Percentiles rank a stretch among this genome's conserved stretches.
These are phyloP conservation scores for Coturnix japonica DNA, from an alignment of 2,113 vertebrate species.

Conservation along the genomic window DNA sequence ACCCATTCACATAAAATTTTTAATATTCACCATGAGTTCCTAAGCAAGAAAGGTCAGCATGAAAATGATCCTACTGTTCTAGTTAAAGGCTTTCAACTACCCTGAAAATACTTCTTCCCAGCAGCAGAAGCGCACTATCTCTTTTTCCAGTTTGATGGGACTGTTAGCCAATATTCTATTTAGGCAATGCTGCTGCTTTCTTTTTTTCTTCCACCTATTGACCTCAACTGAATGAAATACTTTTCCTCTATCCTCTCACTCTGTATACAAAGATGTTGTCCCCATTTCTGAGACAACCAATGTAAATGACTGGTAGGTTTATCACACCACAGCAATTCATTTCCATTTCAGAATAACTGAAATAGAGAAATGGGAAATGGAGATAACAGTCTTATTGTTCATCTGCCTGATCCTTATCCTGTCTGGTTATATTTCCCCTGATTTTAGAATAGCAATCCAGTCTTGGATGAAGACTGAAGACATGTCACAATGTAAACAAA, in stretches of 20 bases:
- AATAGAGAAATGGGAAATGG: slow-evolving; percentile 3
- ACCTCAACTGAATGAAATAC: background rate
- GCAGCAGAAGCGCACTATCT: background rate
- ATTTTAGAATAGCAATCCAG: background rate
- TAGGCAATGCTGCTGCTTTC: background rate
- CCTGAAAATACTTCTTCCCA: background rate
- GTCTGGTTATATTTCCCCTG: slow-evolving; percentile 1
- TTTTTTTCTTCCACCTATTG: background rate
- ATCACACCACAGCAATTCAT: background rate
- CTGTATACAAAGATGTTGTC: background rate
- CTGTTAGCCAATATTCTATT: background rate
- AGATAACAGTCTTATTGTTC: slow-evolving; percentile 3
- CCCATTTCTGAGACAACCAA: background rate
- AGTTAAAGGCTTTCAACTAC: background rate
- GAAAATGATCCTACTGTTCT: background rate
- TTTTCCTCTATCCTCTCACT: background rate
- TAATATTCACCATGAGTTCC: background rate
- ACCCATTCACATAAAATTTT: background rate
- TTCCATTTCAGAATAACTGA: background rate
- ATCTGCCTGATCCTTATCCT: background rate
- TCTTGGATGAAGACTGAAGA: background rate
- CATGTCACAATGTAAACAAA: slow-evolving; percentile 37
- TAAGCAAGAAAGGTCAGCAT: background rate
- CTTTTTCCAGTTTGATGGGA: background rate
- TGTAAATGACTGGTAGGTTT: background rate